Base-by-base conservation (phyloP, 1,140 invertebrate genomes). In the Drosophila athabasca region DNA sequence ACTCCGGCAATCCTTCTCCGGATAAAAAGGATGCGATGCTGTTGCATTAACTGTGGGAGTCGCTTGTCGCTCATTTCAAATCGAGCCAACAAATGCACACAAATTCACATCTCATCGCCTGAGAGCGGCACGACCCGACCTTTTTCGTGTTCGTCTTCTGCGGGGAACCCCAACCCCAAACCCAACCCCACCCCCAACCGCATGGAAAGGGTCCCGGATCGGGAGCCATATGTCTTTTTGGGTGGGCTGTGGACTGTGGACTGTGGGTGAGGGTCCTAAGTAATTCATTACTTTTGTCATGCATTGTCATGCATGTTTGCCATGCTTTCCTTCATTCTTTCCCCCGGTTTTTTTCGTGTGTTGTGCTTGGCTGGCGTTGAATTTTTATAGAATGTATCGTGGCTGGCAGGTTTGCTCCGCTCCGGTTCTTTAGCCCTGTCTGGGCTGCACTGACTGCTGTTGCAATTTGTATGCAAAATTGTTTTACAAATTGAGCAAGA, bases 381-480 rank as follows among this genome's bases (percentile, higher is more conserved):
- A 83, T 88, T 87, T 87, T 87, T 87, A 87, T 85, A 74, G 74
- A 57, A 65, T 60, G 66, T 75, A 69, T 67, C 70, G 54, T 57
- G 61, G 61, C 69, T 58, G 45, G 49, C 53, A 79, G 72, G 70
- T 74, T 39, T 50, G 69, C 62, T 54, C 35, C 62, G 66, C n/a
- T n/a, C n/a, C n/a, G n/a, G 35, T 39, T 39, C 58, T 77, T 57
- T 62, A 74, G 74, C 58, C 62, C 43, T 79, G 74, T 79, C 65
- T 78, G 57, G 9, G 45, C 45, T 35, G 11, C 43, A 44, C 29
- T 41, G 44, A 61, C 57, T 77, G 83, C 83, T 88, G 83, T 88
- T 87, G 83, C 83, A 87, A 87, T 87, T 87, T 88, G 83, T 88
- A 87, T 88, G 83, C 82, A 87, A 87, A 87, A 87, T 87, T 87